Evolutionary conservation across 1,140 invertebrate genomes (phyloP).

Genomic region (Drosophila pectinifera): DNA sequence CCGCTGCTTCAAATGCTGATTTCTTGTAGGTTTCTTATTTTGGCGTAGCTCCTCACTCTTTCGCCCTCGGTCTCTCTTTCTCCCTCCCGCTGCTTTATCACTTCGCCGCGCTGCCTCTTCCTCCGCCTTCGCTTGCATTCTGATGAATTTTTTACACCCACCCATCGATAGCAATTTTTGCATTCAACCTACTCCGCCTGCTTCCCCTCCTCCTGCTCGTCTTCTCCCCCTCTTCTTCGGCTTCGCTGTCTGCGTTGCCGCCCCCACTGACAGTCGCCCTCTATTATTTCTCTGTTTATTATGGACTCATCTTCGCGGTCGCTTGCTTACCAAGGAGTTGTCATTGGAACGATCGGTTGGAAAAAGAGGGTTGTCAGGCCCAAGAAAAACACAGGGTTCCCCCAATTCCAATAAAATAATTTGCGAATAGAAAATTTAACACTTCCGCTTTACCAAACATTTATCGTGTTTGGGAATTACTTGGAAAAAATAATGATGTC

Average conservation of each 20-base stretch:
- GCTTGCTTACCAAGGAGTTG: conserved; percentile 34
- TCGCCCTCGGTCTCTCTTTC: conserved; percentile 25
- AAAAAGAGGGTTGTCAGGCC: conserved; percentile 28
- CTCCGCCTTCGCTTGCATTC: conserved; percentile 57
- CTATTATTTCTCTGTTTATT: conserved; percentile 59
- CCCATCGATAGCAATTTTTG: conserved; percentile 70
- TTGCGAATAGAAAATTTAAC: background rate
- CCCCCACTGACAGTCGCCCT: conserved; percentile 66
- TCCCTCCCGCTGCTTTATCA: conserved; percentile 43
- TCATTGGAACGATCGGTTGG: conserved; percentile 43
- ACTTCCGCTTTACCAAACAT: background rate
- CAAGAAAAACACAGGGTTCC: background rate
- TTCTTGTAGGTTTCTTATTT: conserved; percentile 75
- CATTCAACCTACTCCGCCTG: conserved; percentile 51
- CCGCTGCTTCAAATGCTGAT: conserved; percentile 75
- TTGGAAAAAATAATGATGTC: too few species aligned
- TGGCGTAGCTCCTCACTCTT: conserved; percentile 46
- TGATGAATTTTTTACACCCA: conserved; percentile 76
- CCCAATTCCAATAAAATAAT: background rate
- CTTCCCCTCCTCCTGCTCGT: conserved; percentile 6
- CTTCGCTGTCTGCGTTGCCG: conserved; percentile 42
- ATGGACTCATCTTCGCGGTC: conserved; percentile 56
- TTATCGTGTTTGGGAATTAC: too few species aligned
- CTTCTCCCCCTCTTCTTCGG: conserved; percentile 11
- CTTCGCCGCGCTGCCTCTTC: conserved; percentile 22